Conservation (phyloP, 1,140 invertebrate species). For the Vanessa tameamea region DNA sequence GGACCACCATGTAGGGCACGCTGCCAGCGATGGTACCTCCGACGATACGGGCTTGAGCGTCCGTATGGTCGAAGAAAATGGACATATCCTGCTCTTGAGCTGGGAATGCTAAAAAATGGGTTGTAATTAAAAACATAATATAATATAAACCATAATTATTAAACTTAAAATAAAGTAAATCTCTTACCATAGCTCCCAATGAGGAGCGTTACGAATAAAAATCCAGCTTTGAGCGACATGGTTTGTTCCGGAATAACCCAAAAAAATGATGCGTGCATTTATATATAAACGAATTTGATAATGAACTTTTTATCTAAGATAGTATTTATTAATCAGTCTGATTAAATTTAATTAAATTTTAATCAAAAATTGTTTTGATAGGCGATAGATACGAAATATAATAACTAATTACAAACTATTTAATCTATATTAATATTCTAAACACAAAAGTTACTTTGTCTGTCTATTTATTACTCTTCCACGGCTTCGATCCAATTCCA, state of each 20-base stretch:
- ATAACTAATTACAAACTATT: too few relatives aligned
- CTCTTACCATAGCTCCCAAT: conserved; percentile 45
- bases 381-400: too few relatives aligned
- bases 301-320: neutral
- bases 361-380: too few relatives aligned
- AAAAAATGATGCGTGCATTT: neutral
- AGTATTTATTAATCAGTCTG: neutral
- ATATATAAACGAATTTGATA: neutral
- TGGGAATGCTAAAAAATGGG: conserved; percentile 34
- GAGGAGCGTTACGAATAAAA: conserved; percentile 40
- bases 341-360: neutral
- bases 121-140: neutral
- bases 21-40: conserved; percentile 47
- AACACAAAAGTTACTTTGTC: too few relatives aligned
- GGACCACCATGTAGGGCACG: conserved; percentile 54
- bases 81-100: conserved; percentile 40
- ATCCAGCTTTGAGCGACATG: conserved; percentile 41
- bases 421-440: too few relatives aligned
- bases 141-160: neutral
- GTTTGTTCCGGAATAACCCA: conserved; percentile 13
- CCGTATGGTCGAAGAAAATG: conserved; percentile 47
- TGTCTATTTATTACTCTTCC: too few relatives aligned
- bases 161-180: neutral
- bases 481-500: too few relatives aligned
- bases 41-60: conserved; percentile 46